phyloP scores from a whole-genome alignment of 2,113 vertebrate species.

The Microtus oregoni region DNA sequence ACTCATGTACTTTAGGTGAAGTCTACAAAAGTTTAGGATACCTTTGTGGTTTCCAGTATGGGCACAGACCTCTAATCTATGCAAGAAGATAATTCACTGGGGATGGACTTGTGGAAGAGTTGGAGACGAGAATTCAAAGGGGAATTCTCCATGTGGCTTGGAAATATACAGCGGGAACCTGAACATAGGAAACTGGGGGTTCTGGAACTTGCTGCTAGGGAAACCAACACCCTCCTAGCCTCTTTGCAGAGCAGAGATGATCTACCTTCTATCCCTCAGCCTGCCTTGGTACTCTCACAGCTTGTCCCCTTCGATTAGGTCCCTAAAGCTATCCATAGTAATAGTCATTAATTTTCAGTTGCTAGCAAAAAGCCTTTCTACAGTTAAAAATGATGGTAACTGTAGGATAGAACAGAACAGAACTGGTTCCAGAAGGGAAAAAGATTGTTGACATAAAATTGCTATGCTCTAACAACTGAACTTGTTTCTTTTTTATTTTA shows the following conservation, averaged over 20 bases:
- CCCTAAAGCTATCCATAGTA: slow-evolving; percentile 6
- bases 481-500: not conserved
- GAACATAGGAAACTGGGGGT: not conserved
- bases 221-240: not conserved
- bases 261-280: not conserved
- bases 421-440: not conserved
- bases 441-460: slow-evolving; percentile 28
- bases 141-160: not conserved
- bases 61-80: not conserved
- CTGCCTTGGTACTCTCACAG: not conserved
- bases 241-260: not conserved
- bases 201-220: not conserved
- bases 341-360: slow-evolving; percentile 19
- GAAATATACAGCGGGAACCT: slow-evolving; percentile 3
- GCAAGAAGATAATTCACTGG: not conserved
- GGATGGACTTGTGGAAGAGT: not conserved
- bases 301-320: not conserved
- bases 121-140: not conserved
- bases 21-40: not conserved
- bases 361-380: slow-evolving; percentile 39
- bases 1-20: not conserved
- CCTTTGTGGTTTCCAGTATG: not conserved
- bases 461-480: not conserved
- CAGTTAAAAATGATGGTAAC: slow-evolving; percentile 41
- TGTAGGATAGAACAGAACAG: not conserved